These are phyloP conservation scores for Pseudanteris insignis DNA, from an alignment of 2,888 invertebrate genomes.

Conservation along the genomic window DNA sequence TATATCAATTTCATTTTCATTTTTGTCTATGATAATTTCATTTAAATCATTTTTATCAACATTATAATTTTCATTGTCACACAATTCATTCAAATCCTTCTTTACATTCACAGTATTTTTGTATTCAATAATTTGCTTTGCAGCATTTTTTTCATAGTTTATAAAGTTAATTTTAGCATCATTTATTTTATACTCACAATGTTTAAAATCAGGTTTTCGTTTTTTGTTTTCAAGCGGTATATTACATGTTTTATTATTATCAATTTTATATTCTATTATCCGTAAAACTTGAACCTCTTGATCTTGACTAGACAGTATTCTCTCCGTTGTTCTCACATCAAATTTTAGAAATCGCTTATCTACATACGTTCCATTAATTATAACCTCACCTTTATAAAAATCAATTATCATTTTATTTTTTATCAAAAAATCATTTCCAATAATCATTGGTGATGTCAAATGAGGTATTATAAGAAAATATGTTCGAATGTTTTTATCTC, in stretches of 20 bases:
- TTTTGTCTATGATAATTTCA: no score
- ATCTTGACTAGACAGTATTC: not conserved
- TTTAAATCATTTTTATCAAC: no score
- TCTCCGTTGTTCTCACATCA: not conserved
- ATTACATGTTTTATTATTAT: not conserved
- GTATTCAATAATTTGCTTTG: no score
- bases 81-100: no score
- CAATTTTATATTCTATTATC: not conserved
- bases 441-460: constrained; percentile 1
- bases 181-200: no score
- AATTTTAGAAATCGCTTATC: not conserved
- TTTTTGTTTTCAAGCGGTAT: not conserved
- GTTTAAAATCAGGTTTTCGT: no score
- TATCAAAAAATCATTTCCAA: constrained; percentile 7
- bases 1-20: no score
- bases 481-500: not conserved
- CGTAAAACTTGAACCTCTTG: not conserved
- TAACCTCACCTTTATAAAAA: not conserved
- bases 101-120: no score
- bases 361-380: not conserved
- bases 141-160: no score
- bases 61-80: no score
- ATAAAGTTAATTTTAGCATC: no score
- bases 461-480: not conserved
- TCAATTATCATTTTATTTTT: constrained; percentile 5